phyloP scores from a whole-genome alignment of 2,888 invertebrate genomes.

The Brachyptera risi region DNA sequence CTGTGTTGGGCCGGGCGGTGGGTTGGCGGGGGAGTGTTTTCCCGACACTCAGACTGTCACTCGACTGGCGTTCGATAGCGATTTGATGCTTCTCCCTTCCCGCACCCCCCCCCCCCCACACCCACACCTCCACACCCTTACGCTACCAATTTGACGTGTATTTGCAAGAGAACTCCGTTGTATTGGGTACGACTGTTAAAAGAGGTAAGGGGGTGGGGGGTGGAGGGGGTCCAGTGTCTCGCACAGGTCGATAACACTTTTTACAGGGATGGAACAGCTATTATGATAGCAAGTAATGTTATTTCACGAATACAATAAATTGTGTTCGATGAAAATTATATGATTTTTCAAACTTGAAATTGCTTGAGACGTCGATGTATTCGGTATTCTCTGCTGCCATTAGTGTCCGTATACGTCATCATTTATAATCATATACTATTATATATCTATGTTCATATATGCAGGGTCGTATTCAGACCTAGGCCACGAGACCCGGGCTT shows the following conservation, averaged over 20 bases:
- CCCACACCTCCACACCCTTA: conserved; percentile 16
- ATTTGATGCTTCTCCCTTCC: conserved; percentile 19
- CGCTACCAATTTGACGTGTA: conserved; percentile 19
- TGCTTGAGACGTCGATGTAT: no score
- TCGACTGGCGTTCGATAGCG: conserved; percentile 16
- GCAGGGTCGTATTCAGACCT: no score
- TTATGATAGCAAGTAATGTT: conserved; percentile 5
- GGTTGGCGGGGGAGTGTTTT: background rate
- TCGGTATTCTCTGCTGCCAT: no score
- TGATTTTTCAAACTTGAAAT: no score
- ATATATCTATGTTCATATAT: no score
- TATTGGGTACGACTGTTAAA: conserved; percentile 1
- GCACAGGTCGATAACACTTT: conserved; percentile 22
- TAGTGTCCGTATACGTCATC: no score
- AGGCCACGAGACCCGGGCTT: no score
- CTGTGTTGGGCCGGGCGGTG: background rate
- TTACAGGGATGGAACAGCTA: conserved; percentile 9
- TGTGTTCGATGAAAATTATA: no score
- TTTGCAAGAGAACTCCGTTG: conserved; percentile 15
- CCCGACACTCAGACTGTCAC: conserved; percentile 13
- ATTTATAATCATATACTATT: no score
- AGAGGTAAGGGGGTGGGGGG: background rate
- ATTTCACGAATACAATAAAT: background rate
- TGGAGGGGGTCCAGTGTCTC: conserved; percentile 4
- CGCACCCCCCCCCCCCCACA: conserved; percentile 5